Evolutionary conservation across 37 sponge, comb jelly and placozoan genomes (phyloP).

Genomic region (Ephydatia muelleri): DNA sequence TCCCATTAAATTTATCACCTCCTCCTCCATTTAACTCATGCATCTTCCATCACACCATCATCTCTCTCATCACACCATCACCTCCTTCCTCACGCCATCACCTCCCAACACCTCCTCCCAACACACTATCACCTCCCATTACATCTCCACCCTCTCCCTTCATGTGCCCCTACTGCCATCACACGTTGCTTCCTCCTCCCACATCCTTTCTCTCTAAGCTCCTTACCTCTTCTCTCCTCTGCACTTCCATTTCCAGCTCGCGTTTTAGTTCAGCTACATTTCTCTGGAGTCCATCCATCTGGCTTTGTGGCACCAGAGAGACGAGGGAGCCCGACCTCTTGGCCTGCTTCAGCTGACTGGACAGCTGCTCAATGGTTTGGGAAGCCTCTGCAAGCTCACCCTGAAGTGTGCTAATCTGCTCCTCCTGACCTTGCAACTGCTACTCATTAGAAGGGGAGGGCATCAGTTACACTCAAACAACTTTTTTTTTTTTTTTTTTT

Average conservation of each 20-base stretch:
- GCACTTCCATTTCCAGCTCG: constrained; percentile 3
- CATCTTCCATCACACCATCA: too few relatives aligned
- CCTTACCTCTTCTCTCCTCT: constrained; percentile 8
- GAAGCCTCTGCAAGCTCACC: constrained; percentile 42
- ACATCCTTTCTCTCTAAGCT: neutral
- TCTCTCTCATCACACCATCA: too few relatives aligned
- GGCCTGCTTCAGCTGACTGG: constrained; percentile 32
- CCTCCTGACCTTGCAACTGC: constrained; percentile 43
- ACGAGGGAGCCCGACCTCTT: neutral
- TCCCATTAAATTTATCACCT: neutral
- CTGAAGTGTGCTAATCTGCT: constrained; percentile 23
- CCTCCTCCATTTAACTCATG: too few relatives aligned
- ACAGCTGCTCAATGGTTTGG: constrained; percentile 26
- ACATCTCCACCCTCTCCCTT: too few relatives aligned
- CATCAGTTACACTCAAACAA: neutral
- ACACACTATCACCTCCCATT: too few relatives aligned
- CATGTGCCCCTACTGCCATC: too few relatives aligned
- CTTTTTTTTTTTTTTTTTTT: too few relatives aligned
- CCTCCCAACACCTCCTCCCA: too few relatives aligned
- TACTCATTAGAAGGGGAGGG: neutral
- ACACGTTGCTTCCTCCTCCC: too few relatives aligned
- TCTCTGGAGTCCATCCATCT: constrained; percentile 7
- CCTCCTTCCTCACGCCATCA: too few relatives aligned
- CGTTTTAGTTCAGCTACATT: constrained; percentile 9
- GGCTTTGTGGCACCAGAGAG: neutral